Conservation (phyloP, 2,113 vertebrate species). For the Oophaga pumilio region DNA sequence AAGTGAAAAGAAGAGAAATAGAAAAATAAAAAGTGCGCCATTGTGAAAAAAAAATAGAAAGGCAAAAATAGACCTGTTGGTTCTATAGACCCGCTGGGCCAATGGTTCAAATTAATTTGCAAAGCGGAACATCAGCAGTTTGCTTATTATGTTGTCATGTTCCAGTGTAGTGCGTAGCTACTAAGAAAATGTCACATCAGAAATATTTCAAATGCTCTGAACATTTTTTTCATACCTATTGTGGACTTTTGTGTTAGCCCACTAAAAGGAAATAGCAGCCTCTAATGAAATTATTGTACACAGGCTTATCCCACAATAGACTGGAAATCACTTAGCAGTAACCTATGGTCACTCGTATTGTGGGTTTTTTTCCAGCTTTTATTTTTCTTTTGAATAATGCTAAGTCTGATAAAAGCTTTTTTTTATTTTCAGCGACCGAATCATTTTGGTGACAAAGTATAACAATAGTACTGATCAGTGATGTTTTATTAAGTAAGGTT, state of each 20-base stretch:
- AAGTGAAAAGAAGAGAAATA: not conserved
- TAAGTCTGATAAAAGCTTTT: constrained; percentile 12
- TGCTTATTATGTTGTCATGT: constrained; percentile 17
- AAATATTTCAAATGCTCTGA: not conserved
- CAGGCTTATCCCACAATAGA: not conserved
- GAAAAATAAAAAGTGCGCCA: not conserved
- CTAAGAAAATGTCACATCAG: constrained; percentile 11
- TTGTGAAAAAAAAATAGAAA: not conserved
- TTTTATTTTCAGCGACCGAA: not conserved
- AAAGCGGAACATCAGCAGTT: not conserved
- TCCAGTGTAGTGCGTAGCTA: not conserved
- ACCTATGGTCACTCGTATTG: not conserved
- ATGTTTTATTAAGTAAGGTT: constrained; percentile 7
- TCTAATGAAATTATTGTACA: constrained; percentile 22
- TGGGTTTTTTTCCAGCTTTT: not conserved
- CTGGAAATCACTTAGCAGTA: not conserved
- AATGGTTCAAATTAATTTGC: constrained; percentile 3
- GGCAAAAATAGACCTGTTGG: not conserved
- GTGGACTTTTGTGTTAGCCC: constrained; percentile 5
- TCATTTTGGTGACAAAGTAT: constrained; percentile 7
- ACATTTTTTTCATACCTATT: not conserved
- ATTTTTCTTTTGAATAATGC: not conserved
- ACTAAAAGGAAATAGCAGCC: not conserved
- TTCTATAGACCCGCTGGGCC: not conserved
- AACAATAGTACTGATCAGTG: constrained; percentile 5